Evolutionary conservation across 64 coral and sea anemone genomes (phyloP).

Genomic region (Montipora efflorescens): DNA sequence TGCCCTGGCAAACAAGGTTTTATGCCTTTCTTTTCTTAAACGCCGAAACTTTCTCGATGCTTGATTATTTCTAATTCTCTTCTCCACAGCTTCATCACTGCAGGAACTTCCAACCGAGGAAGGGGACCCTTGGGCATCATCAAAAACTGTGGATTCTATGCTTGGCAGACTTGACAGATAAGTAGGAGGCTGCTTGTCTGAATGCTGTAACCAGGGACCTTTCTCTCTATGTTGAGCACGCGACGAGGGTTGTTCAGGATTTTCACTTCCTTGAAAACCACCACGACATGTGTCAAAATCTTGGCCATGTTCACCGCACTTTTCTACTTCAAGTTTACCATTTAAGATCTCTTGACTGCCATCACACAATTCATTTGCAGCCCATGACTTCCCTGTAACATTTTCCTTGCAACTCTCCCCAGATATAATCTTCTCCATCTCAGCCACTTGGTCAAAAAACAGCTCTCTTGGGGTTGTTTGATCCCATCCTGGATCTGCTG

Average conservation of each 20-base stretch:
- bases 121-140: slow-evolving; percentile 29
- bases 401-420: slow-evolving; percentile 31
- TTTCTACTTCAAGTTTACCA: background rate
- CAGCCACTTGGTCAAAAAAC: slow-evolving; percentile 96
- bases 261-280: background rate
- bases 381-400: slow-evolving; percentile 20
- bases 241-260: no score
- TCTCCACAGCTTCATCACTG: slow-evolving; percentile 65
- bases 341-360: background rate
- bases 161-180: background rate
- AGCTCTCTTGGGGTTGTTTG: slow-evolving; percentile 57
- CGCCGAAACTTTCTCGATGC: slow-evolving; percentile 90
- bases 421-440: slow-evolving; percentile 74
- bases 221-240: background rate
- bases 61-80: slow-evolving; percentile 84
- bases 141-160: background rate
- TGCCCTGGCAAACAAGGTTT: slow-evolving; percentile 74
- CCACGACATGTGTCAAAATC: no score
- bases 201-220: background rate
- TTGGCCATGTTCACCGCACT: background rate
- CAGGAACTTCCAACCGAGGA: slow-evolving; percentile 45
- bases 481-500: slow-evolving; percentile 52
- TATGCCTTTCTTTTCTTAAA: slow-evolving; percentile 71
- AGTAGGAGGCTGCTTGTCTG: background rate
- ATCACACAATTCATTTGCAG: slow-evolving; percentile 11